These are phyloP conservation scores for Cerceris rybyensis DNA, from an alignment of 2,888 invertebrate genomes.

Conservation along the genomic window DNA sequence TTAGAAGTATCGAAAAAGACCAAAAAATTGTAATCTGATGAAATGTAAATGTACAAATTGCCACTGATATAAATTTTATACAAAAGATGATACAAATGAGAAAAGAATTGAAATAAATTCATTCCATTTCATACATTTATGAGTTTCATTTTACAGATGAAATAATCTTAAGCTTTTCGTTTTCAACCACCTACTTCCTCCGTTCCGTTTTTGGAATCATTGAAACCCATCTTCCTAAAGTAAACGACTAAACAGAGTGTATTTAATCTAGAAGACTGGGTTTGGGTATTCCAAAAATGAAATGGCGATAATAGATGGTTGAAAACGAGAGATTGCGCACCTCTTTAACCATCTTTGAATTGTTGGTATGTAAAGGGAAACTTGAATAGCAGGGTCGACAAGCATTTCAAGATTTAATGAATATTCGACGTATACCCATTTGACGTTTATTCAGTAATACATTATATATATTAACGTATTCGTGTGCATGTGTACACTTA, in stretches of 20 bases:
- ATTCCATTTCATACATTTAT: constrained; percentile 18
- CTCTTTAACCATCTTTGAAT: too few species aligned
- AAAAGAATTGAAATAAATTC: constrained; percentile 29
- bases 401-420: constrained; percentile 11
- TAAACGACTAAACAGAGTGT: too few species aligned
- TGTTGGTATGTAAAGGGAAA: too few species aligned
- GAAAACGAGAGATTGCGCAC: too few species aligned
- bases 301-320: too few species aligned
- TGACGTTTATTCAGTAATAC: constrained; percentile 64
- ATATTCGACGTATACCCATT: constrained; percentile 45
- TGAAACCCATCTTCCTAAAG: too few species aligned
- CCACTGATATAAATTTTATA: constrained; percentile 33
- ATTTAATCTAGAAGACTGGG: too few species aligned
- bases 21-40: constrained; percentile 1
- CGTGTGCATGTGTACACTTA: constrained; percentile 64
- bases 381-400: neutral
- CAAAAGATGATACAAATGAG: constrained; percentile 1
- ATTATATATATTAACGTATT: constrained; percentile 63
- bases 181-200: neutral
- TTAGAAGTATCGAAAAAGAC: too few species aligned
- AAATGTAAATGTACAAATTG: constrained; percentile 19
- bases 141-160: constrained; percentile 18
- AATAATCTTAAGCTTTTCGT: constrained; percentile 3
- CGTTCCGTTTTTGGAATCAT: too few species aligned
- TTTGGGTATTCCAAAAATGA: too few species aligned